phyloP scores from a whole-genome alignment of 2,888 invertebrate genomes.

The Adela reaumurella region DNA sequence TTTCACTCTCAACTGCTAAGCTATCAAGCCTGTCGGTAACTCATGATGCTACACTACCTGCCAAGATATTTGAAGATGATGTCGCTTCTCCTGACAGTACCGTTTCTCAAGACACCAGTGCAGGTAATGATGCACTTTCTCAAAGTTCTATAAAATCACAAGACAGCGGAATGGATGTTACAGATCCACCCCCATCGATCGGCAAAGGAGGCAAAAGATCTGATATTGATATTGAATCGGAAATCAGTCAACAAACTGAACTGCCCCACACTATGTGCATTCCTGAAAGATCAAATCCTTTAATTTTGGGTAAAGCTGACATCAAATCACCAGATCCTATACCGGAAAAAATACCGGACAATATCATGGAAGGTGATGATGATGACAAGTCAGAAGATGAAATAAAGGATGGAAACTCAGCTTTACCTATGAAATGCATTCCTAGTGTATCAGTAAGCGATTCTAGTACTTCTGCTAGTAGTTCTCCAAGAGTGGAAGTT shows the following conservation, averaged over 20 bases:
- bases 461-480: not conserved
- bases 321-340: slow-evolving; percentile 49
- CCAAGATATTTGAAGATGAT: slow-evolving; percentile 66
- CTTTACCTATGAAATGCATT: slow-evolving; percentile 19
- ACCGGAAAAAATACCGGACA: slow-evolving; percentile 50
- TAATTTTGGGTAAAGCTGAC: slow-evolving; percentile 43
- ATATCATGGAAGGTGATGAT: slow-evolving; percentile 47
- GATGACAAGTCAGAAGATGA: slow-evolving; percentile 45
- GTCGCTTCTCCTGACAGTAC: slow-evolving; percentile 59
- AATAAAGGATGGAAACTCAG: slow-evolving; percentile 26
- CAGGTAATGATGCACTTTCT: slow-evolving; percentile 20
- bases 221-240: slow-evolving; percentile 47
- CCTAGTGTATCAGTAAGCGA: slow-evolving; percentile 5
- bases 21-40: slow-evolving; percentile 54
- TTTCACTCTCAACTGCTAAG: slow-evolving; percentile 49
- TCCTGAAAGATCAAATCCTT: slow-evolving; percentile 30
- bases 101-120: slow-evolving; percentile 25
- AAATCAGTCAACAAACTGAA: slow-evolving; percentile 50
- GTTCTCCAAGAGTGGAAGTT: slow-evolving; percentile 24
- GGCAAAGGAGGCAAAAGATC: slow-evolving; percentile 25
- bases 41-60: slow-evolving; percentile 59
- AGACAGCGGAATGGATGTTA: slow-evolving; percentile 16
- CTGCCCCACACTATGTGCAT: slow-evolving; percentile 39
- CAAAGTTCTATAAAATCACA: slow-evolving; percentile 17
- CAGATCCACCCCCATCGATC: slow-evolving; percentile 13